Evolutionary conservation across 2,888 invertebrate genomes (phyloP), one percentile per base, ranked within the genome.

Genomic region (Onchidella celtica): DNA sequence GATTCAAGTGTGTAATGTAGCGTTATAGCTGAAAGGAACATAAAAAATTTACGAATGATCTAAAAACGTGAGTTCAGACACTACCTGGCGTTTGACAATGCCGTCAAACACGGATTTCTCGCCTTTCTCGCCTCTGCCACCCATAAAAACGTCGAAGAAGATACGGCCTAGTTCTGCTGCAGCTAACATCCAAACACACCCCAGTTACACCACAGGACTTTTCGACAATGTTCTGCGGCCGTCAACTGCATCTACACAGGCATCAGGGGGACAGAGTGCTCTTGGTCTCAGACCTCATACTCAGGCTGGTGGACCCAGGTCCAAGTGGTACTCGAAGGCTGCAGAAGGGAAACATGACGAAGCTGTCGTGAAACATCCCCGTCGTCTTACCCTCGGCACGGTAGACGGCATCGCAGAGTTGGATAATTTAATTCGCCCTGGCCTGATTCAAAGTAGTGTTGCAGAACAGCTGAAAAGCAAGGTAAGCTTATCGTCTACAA

Each of bases 111-210:
- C 47, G 36, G 32, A 34, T 65, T 14, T 24, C 36, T 65, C 76
- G 34, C 32, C 73, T 3, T 17, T 65, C 1, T 65, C 72, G 6
- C 65, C 81, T 14, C 21, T 72, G 32, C 70, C 76, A 17, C 76
- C 72, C 21, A 76, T 77, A 38, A 76, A 75, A 21, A 3, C 59
- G 3, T 14, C 29, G 32, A 83, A 81, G 76, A 89, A 87, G 83
- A 88, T 92, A 27, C 86, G 92, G 68, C 92, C 92, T 4, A 91
- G 90, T 75, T 91, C 92, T 3, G 93, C 93, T 1, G 87, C 91
- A 17, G 91, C 91, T 1, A 91, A 92, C 83, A 79, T 93, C 36
- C 92, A 93, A 83, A 91, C 88, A 17, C 92, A 92, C 79, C 91
- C 89, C 27, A 86, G 88, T 59, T 93, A 84, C 82, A 87, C 87